Evolutionary conservation across 1,140 invertebrate species (phyloP).

Genomic region (Sinonovacula constricta): DNA sequence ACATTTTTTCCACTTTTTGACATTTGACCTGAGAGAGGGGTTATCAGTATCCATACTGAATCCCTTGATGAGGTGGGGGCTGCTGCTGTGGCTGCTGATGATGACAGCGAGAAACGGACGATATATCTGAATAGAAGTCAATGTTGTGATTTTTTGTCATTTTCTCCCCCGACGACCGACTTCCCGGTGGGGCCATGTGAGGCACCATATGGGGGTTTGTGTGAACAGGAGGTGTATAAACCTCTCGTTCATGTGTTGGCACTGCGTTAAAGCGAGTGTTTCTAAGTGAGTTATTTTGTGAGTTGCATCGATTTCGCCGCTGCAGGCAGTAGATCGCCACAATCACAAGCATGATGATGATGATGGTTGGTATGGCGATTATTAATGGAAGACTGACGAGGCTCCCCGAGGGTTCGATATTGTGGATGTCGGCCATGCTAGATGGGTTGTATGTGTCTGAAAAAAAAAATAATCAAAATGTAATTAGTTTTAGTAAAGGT

Average conservation of each 20-base stretch:
- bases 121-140: conserved; percentile 74
- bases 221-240: conserved; percentile 48
- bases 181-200: conserved; percentile 51
- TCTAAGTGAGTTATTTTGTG: conserved; percentile 39
- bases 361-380: conserved; percentile 66
- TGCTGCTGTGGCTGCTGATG: conserved; percentile 58
- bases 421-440: no score
- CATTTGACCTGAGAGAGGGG: no score
- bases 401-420: not conserved
- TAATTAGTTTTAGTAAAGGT: no score
- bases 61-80: conserved; percentile 31
- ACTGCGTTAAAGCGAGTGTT: conserved; percentile 67
- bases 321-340: conserved; percentile 65
- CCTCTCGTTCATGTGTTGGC: conserved; percentile 68
- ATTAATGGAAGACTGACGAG: conserved; percentile 63
- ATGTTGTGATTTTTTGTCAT: conserved; percentile 65
- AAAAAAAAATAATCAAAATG: no score
- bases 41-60: conserved; percentile 45
- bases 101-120: conserved; percentile 70
- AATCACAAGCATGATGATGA: conserved; percentile 62
- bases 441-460: no score
- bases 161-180: conserved; percentile 51
- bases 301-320: conserved; percentile 52
- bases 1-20: no score
- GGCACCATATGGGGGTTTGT: conserved; percentile 56